Evolutionary conservation across 2,888 invertebrate genomes (phyloP).

Genomic region (Leucozona laternaria): DNA sequence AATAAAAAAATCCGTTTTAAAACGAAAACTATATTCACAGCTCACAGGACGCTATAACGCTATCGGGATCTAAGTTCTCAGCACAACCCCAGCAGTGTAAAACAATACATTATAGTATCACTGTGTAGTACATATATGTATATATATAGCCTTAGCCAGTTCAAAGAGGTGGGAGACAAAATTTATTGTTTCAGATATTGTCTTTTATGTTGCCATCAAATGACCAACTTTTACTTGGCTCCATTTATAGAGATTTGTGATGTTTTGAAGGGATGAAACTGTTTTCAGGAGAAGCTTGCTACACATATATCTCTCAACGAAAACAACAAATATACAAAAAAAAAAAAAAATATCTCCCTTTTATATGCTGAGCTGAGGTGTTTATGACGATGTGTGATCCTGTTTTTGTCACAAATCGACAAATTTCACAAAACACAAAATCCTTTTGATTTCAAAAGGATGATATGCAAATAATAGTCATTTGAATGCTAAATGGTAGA

Average conservation of each 20-base stretch:
- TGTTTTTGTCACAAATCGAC: conserved; percentile 73
- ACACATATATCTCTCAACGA: background rate
- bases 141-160: too few species aligned
- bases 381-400: conserved; percentile 74
- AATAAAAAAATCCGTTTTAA: conserved; percentile 71
- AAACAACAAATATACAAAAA: background rate
- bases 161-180: conserved; percentile 69
- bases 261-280: conserved; percentile 41
- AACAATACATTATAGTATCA: conserved; percentile 27
- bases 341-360: conserved; percentile 15
- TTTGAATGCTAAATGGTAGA: conserved; percentile 57
- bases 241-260: conserved; percentile 61
- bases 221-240: conserved; percentile 69
- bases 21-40: conserved; percentile 69
- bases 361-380: conserved; percentile 72
- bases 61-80: conserved; percentile 30
- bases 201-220: conserved; percentile 75
- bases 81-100: conserved; percentile 11
- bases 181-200: conserved; percentile 75
- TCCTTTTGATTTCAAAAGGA: conserved; percentile 68
- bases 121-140: background rate
- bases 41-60: conserved; percentile 48
- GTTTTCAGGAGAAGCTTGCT: conserved; percentile 32
- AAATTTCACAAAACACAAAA: conserved; percentile 70
- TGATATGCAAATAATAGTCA: conserved; percentile 72